Conservation (phyloP, 2,888 invertebrate genomes). For the Leptopilina myrica region DNA sequence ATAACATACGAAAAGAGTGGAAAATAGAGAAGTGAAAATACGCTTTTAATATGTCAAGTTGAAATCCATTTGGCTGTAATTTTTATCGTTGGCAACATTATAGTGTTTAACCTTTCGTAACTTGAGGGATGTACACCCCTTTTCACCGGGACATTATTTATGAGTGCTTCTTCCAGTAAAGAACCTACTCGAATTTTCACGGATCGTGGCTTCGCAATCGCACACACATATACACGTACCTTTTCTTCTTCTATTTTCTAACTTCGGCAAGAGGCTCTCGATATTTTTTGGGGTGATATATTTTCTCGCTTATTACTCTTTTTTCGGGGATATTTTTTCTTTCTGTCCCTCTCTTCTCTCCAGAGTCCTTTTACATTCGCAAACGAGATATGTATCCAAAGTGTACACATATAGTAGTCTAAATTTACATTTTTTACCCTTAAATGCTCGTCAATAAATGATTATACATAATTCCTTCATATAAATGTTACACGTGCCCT, state of each 20-base stretch:
- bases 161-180: constrained; percentile 10
- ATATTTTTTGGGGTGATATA: constrained; percentile 34
- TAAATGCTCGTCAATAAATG: not conserved
- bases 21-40: no score
- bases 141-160: constrained; percentile 7
- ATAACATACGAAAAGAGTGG: no score
- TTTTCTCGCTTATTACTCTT: constrained; percentile 13
- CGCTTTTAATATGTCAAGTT: constrained; percentile 30
- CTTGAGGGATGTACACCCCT: constrained; percentile 4
- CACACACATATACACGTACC: not conserved
- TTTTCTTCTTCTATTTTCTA: constrained; percentile 17
- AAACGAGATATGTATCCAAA: not conserved
- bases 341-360: not conserved
- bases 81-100: not conserved
- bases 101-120: constrained; percentile 17
- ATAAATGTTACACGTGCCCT: not conserved
- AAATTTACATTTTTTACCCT: not conserved
- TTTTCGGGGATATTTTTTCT: not conserved
- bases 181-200: constrained; percentile 35
- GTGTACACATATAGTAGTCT: not conserved
- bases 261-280: not conserved
- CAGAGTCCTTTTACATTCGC: constrained; percentile 4
- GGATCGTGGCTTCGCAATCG: constrained; percentile 4
- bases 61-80: not conserved
- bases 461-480: not conserved